Evolutionary conservation across 2,113 vertebrate species (phyloP).

Genomic region (Nothoprocta perdicaria): DNA sequence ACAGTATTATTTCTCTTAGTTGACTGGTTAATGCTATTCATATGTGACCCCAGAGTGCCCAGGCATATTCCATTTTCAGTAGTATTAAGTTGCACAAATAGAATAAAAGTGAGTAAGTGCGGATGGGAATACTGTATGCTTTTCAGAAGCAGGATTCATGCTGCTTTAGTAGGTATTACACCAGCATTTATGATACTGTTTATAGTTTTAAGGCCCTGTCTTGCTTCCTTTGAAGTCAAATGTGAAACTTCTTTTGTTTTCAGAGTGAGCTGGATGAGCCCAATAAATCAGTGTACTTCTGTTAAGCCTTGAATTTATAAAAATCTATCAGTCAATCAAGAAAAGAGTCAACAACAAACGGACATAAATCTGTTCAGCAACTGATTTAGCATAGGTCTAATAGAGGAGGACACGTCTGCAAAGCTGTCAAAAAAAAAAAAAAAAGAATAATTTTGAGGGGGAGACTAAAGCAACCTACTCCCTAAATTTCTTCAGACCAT

Average conservation of each 20-base stretch:
- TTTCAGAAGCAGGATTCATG: neutral
- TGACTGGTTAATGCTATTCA: neutral
- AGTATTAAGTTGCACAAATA: neutral
- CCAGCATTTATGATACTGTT: neutral
- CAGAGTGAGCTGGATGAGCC: neutral
- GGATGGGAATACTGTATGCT: neutral
- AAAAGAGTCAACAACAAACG: neutral
- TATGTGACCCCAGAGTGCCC: neutral
- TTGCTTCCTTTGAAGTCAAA: constrained; percentile 44
- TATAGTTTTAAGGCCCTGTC: neutral
- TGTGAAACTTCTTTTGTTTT: constrained; percentile 23
- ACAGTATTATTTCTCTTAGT: neutral
- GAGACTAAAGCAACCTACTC: neutral
- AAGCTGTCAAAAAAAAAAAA: neutral
- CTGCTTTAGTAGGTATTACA: constrained; percentile 31
- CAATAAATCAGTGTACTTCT: constrained; percentile 9
- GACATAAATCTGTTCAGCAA: neutral
- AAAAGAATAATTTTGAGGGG: neutral
- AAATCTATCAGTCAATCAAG: neutral
- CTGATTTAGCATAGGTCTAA: neutral
- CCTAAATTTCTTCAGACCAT: neutral
- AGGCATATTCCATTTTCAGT: neutral
- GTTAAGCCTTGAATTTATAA: neutral
- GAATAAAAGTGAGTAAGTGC: neutral
- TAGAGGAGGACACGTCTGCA: neutral